Conservation (phyloP, 2,888 invertebrate genomes). For the Eremobia ochroleuca region DNA sequence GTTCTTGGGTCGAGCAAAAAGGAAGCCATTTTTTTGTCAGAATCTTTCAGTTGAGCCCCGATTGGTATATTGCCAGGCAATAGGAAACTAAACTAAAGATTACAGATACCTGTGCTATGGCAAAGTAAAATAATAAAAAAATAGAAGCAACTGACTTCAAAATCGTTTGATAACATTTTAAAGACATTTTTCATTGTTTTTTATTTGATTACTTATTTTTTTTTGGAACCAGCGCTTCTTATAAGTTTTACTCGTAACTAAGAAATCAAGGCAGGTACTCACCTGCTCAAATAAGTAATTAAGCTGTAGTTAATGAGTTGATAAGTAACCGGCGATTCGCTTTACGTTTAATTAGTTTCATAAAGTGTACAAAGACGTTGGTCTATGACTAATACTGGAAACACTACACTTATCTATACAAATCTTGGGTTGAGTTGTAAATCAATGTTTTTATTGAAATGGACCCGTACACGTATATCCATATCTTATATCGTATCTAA, state of each 20-base stretch:
- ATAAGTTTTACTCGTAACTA: background rate
- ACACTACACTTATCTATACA: background rate
- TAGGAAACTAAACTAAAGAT: background rate
- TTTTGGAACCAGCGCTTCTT: no score
- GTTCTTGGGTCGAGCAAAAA: conserved; percentile 24
- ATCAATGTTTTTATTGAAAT: conserved; percentile 4
- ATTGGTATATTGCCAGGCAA: background rate
- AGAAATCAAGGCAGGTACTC: background rate
- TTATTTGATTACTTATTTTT: background rate
- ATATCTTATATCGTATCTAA: background rate
- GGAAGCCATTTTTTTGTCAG: conserved; percentile 15
- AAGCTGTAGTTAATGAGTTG: conserved; percentile 31
- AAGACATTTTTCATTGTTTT: background rate
- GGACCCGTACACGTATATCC: background rate
- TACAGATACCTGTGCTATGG: background rate
- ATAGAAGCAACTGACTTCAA: background rate
- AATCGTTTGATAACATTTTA: background rate
- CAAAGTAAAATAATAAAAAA: background rate
- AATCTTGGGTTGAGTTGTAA: background rate
- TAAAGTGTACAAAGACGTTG: background rate
- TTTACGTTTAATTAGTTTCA: conserved; percentile 6
- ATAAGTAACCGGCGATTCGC: background rate
- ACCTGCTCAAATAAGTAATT: conserved; percentile 13
- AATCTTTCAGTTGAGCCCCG: background rate
- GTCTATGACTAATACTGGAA: background rate